Evolutionary conservation across 2,113 vertebrate species (phyloP), one percentile per base, ranked within the genome.

Genomic region (Rhabdornis inornatus): DNA sequence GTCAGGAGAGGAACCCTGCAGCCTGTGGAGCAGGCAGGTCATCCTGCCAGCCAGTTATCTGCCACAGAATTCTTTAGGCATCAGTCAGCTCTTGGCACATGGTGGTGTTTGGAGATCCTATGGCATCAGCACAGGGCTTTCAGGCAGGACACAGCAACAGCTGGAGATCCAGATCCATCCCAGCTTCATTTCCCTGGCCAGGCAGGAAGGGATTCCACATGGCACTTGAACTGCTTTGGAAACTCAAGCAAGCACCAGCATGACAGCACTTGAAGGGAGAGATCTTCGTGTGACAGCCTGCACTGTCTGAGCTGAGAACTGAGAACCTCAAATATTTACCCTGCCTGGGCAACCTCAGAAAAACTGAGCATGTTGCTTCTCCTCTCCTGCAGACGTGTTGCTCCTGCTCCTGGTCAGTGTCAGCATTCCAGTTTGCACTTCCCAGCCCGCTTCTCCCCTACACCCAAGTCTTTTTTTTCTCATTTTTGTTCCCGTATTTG

Each of bases 231-330:
- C 44, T 52, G 27, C 30, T 70, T 23, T 3, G 37, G 60, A 45
- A 82, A 78, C 28, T 31, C 31, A 20, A 50, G 74, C 28, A 33
- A 78, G 39, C 50, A 19, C 25, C 28, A 61, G 16, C 45, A 53
- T 40, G 59, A 15, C 2, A 1, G 0, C 11, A 19, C 17, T 13
- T 25, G 47, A 49, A 45, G 37, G 20, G 1, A 90, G 10, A 6
- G 18, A 25, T 37, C 56, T 65, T 35, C 7, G 28, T 39, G 35
- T 11, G 50, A 52, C 64, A 68, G 3, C 42, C 59, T 40, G 40
- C 63, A 49, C 53, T 7, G n/a, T 44, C 17, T 57, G 50, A 65
- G 13, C 40, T 55, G 45, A 35, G 40, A 80, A 28, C 23, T 9
- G 17, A 60, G 28, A 22, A 19, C 56, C 39, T 68, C 56, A 55